Conservation (phyloP, 2,888 invertebrate genomes). For the Julus scanicus region DNA sequence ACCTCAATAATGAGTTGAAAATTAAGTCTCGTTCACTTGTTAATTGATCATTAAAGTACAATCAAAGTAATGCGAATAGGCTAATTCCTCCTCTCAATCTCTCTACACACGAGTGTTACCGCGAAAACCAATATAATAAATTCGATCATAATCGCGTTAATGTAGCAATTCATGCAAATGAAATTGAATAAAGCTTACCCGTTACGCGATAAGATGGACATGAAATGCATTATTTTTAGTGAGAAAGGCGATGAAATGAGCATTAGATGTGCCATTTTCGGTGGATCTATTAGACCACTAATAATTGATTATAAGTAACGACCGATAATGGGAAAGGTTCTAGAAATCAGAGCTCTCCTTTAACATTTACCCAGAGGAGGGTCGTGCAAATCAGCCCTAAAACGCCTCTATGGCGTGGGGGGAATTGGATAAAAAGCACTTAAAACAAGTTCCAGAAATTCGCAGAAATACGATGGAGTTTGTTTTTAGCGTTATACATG, state of each 20-base stretch:
- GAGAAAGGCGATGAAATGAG: conserved; percentile 12
- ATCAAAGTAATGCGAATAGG: conserved; percentile 31
- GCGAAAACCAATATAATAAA: conserved; percentile 18
- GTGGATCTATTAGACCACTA: not conserved
- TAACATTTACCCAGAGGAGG: conserved; percentile 7
- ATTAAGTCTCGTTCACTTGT: conserved; percentile 31
- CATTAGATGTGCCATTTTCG: not conserved
- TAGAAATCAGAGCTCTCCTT: not conserved
- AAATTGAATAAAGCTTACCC: conserved; percentile 40
- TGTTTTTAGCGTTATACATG: not conserved
- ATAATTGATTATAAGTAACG: conserved; percentile 9
- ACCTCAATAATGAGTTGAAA: conserved; percentile 15
- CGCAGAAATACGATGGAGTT: not conserved
- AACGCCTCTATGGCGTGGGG: conserved; percentile 5
- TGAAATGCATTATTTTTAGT: not conserved
- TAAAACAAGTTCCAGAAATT: not conserved
- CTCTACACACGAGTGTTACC: not conserved
- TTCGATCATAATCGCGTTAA: conserved; percentile 27
- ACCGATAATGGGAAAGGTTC: not conserved
- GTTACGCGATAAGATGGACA: not conserved
- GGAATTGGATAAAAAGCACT: conserved; percentile 36
- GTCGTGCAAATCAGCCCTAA: not conserved
- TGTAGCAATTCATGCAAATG: conserved; percentile 17
- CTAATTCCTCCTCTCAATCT: not conserved
- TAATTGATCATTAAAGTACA: conserved; percentile 15